Base-by-base conservation (phyloP, 2,113 vertebrate species). In the Harpagus bidentatus region DNA sequence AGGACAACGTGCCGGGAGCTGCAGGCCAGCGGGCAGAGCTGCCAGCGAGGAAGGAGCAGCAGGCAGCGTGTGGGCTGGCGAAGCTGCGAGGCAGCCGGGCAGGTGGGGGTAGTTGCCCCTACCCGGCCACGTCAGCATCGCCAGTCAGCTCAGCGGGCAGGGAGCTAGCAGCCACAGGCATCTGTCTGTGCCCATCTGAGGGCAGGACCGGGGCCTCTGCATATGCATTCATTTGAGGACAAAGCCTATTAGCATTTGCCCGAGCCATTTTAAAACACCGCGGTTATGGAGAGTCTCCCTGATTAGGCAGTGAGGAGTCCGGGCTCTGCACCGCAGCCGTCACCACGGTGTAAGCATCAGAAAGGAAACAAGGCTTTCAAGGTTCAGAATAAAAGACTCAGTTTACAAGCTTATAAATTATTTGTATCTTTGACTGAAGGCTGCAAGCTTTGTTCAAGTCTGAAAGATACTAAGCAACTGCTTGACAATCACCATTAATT, bases 11-110 rank as follows among this genome's bases (percentile, higher is more conserved):
- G 10, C 34, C 34, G 23, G n/a, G 34, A 55, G 43, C 40, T 10
- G 36, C 10, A 18, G 77, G 69, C 29, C 31, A 71, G 71, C 2
- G 6, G 36, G 65, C 58, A 78, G 82, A 16, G 66, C 38, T 20
- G 56, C 15, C 34, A 18, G 56, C 50, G 55, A 81, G 50, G 12
- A 62, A 34, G 53, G 22, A 66, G 74, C 31, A 47, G 81, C 67
- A 28, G 69, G 53, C 23, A 11, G 58, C 1, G 0, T 4, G 8
- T 48, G 62, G 43, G 43, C 15, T 0, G 2, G 31, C 3, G 3
- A 93, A 66, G 72, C 32, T 31, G 50, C 0, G 1, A 86, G 76
- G 45, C 43, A 80, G 80, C 50, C 1, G 36, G 88, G 69, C 55
- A 81, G 40, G 9, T 6, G 40, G 47, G 77, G 34, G 20, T 42